Evolutionary conservation across 1,140 invertebrate genomes (phyloP).

Genomic region (Tyrophagus putrescentiae): DNA sequence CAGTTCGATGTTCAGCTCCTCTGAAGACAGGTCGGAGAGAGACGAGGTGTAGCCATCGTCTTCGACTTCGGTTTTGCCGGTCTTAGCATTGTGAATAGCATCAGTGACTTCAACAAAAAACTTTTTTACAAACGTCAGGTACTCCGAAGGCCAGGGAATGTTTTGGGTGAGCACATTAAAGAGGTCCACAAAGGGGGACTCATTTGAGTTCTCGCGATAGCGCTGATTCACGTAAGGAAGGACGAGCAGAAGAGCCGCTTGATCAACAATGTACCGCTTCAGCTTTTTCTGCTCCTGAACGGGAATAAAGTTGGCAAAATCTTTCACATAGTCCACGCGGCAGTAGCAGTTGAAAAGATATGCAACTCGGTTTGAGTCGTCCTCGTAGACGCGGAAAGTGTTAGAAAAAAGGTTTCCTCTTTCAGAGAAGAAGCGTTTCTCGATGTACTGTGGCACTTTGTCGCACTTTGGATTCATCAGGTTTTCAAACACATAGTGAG

Average conservation of each 20-base stretch:
- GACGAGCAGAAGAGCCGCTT: background rate
- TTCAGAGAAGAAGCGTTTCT: conserved; percentile 10
- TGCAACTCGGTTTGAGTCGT: background rate
- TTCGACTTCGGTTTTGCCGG: background rate
- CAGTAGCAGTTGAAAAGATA: conserved; percentile 15
- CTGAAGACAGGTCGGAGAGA: background rate
- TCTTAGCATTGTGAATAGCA: conserved; percentile 17
- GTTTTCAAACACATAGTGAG: conserved; percentile 12
- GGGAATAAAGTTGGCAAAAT: conserved; percentile 13
- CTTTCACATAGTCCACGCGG: conserved; percentile 5
- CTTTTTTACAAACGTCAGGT: conserved; percentile 7
- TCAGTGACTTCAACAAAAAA: conserved; percentile 14
- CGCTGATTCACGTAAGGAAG: background rate
- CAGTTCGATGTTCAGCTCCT: background rate
- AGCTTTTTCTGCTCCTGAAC: background rate
- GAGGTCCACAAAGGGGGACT: background rate
- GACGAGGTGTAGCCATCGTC: conserved; percentile 14
- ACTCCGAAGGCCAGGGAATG: conserved; percentile 9
- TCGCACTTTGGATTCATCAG: background rate
- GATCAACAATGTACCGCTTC: conserved; percentile 14
- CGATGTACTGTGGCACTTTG: background rate
- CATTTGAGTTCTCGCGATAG: background rate
- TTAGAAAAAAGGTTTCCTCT: background rate
- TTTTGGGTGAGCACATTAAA: background rate
- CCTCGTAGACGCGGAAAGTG: background rate